Conservation (phyloP, 1,140 invertebrate genomes). For the Neotoxoptera formosana region DNA sequence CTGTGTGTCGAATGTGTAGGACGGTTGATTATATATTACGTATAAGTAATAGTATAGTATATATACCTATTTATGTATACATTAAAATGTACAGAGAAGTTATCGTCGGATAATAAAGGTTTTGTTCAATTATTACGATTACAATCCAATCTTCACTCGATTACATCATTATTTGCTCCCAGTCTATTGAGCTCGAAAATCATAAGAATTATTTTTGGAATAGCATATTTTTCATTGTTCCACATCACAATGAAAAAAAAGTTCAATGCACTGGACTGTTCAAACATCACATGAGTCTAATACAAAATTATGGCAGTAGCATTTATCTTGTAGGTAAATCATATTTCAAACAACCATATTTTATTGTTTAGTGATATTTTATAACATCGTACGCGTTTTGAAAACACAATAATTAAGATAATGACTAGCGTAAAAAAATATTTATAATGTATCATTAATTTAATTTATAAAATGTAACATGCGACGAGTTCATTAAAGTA, state of each 20-base stretch:
- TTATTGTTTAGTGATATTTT: neutral
- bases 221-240: slow-evolving; percentile 46
- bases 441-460: neutral
- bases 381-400: neutral
- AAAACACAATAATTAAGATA: neutral
- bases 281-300: slow-evolving; percentile 4
- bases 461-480: neutral
- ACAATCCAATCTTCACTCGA: slow-evolving; percentile 20
- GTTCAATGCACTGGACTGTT: slow-evolving; percentile 40
- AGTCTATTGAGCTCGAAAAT: neutral
- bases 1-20: neutral
- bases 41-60: too few relatives aligned
- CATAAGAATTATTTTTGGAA: slow-evolving; percentile 45
- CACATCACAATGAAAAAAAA: slow-evolving; percentile 41
- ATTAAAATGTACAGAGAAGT: neutral
- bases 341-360: neutral
- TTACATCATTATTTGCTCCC: slow-evolving; percentile 20
- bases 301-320: neutral
- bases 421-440: neutral
- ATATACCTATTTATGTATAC: neutral
- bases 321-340: neutral
- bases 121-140: neutral
- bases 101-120: slow-evolving; percentile 6
- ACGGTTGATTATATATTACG: neutral
- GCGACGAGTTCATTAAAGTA: slow-evolving; percentile 32